A percentile compares a stretch with the other conserved stretches of the same genome.
Conservation (phyloP, 2,113 vertebrate species). For the Colinus virginianus region DNA sequence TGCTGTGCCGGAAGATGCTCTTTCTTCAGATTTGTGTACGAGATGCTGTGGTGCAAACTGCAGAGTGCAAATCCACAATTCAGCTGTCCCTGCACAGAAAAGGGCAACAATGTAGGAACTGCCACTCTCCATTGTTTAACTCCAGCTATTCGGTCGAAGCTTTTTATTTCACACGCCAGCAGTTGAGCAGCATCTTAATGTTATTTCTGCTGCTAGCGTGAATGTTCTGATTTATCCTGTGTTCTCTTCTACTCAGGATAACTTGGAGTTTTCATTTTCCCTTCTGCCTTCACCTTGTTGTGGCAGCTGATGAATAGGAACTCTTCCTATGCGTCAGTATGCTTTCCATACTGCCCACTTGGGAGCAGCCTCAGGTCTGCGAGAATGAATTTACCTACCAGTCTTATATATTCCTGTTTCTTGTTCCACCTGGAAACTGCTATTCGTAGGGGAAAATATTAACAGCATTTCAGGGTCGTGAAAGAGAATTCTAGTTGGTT, state of each 20-base stretch:
- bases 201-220: background rate
- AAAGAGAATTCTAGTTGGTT: background rate
- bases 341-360: background rate
- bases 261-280: background rate
- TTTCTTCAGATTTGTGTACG: slow-evolving; percentile 40
- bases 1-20: background rate
- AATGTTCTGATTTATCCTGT: background rate
- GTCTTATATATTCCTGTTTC: accelerated
- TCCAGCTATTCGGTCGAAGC: background rate
- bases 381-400: background rate
- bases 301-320: background rate
- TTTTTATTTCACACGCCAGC: slow-evolving; percentile 9
- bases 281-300: slow-evolving; percentile 5
- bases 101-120: background rate
- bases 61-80: background rate
- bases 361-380: accelerated
- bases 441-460: background rate
- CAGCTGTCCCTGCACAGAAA: background rate
- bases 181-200: background rate
- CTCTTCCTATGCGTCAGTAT: background rate
- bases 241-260: background rate
- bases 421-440: background rate
- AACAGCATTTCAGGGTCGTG: background rate
- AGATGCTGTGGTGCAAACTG: slow-evolving; percentile 18
- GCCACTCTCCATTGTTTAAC: background rate